Evolutionary conservation across 2,888 invertebrate genomes (phyloP), one percentile per base, ranked within the genome.

Genomic region (Tridacna crocea): DNA sequence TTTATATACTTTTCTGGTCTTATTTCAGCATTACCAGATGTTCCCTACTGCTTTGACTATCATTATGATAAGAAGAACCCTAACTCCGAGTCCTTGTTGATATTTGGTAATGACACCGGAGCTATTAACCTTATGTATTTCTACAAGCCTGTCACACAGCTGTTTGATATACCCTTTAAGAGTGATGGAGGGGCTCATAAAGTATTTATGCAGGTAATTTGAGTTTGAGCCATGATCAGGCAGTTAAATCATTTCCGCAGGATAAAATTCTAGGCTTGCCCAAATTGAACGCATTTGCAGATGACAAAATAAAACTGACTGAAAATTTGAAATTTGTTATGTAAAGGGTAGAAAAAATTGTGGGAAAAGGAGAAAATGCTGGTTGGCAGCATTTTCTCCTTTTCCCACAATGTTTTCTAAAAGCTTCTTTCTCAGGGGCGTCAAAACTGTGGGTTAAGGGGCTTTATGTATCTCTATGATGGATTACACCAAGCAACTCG

Each of bases 21-120:
- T 75, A 36, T 68, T 48, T 90, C 89, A 94, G 94, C 92, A 11
- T 90, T 94, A 83, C 89, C 93, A 10, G 92, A 94, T 88, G 93
- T 94, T 0, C 93, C 94, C 8, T 91, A 91, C 80, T 93, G 93
- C 85, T 90, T 94, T 78, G 91, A 92, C 82, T 94, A 94, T 83
- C 92, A 91, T 90, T 94, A 89, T 85, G 91, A 94, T 76, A 85
- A 85, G 63, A 90, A 92, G 93, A 90, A 90, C 66, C 90, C 91
- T 8, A 91, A 90, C 83, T 87, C 84, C 22, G 90, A 92, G 68
- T 93, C 94, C 0, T 76, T 92, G 72, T 87, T 94, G 36, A 84
- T 94, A 75, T 93, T 91, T 84, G 94, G 94, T 19, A 93, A 93
- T 77, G 94, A 94, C 85, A 90, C 92, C 8, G 94, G 94, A 17